Evolutionary conservation across 1,140 invertebrate genomes (phyloP).

Genomic region (Drosophila bipectinata): DNA sequence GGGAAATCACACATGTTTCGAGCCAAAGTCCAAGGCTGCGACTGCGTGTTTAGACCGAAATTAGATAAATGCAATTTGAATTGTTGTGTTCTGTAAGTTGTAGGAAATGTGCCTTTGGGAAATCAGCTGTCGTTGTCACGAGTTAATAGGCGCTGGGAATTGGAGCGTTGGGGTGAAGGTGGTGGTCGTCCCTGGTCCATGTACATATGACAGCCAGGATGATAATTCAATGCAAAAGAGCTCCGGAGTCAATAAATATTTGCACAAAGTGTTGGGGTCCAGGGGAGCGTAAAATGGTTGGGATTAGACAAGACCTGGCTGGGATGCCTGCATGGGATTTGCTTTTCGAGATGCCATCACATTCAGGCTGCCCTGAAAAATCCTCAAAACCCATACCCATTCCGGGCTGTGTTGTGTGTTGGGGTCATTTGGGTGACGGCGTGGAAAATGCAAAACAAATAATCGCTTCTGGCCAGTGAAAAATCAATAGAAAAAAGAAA

Average conservation of each 20-base stretch:
- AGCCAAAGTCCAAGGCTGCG: slow-evolving; percentile 22
- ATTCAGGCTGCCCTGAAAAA: slow-evolving; percentile 4
- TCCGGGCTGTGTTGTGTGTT: slow-evolving; percentile 17
- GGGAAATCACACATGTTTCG: slow-evolving; percentile 16
- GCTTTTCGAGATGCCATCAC: slow-evolving; percentile 21
- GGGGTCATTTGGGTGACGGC: slow-evolving; percentile 57
- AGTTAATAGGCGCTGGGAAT: slow-evolving; percentile 76
- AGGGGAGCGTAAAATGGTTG: slow-evolving; percentile 34
- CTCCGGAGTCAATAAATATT: slow-evolving; percentile 49
- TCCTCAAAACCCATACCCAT: background rate
- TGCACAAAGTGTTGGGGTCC: slow-evolving; percentile 42
- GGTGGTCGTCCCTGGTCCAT: background rate
- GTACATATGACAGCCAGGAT: slow-evolving; percentile 23
- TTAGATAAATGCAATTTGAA: slow-evolving; percentile 80
- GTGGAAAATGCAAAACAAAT: slow-evolving; percentile 65
- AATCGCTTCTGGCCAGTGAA: slow-evolving; percentile 47
- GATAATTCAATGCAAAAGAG: slow-evolving; percentile 63
- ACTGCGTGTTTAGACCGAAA: slow-evolving; percentile 62
- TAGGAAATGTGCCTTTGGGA: slow-evolving; percentile 61
- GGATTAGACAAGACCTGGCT: slow-evolving; percentile 6
- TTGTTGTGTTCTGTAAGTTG: slow-evolving; percentile 66
- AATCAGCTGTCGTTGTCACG: slow-evolving; percentile 73
- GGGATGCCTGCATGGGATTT: slow-evolving; percentile 13
- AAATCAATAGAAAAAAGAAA: slow-evolving; percentile 54
- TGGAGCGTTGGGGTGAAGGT: background rate